Conservation (phyloP, 2,113 vertebrate genomes). For the Prinia subflava region DNA sequence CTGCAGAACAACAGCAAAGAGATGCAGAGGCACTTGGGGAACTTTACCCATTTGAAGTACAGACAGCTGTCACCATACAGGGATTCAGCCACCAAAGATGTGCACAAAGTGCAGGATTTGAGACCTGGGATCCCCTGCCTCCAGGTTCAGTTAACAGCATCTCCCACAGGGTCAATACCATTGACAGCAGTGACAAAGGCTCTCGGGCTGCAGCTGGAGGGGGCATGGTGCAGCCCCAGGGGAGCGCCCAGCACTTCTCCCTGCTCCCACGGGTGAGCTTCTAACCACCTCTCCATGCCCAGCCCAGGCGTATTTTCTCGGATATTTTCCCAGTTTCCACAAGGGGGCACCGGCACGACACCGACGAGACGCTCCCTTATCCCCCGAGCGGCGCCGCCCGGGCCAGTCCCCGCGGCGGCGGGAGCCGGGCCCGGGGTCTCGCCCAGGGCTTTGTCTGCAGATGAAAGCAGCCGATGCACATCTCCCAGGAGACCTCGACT, state of each 20-base stretch:
- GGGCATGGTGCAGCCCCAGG: accelerated
- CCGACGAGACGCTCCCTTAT: not conserved
- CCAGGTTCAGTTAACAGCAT: not conserved
- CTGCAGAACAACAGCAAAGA: not conserved
- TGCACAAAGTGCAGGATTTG: not conserved
- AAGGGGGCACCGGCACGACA: conserved; percentile 58
- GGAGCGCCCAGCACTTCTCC: not conserved
- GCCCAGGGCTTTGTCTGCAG: not conserved
- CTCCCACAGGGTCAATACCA: too few relatives aligned
- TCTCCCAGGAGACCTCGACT: not conserved
- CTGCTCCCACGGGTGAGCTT: not conserved
- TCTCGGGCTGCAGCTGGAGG: not conserved
- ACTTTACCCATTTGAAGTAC: not conserved
- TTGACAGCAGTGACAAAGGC: not conserved
- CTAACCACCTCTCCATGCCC: not conserved
- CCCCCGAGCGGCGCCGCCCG: not conserved
- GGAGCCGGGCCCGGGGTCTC: not conserved
- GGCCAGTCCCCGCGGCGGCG: not conserved
- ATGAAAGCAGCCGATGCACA: accelerated
- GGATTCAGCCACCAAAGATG: not conserved
- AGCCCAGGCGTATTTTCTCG: accelerated
- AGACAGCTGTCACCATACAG: not conserved
- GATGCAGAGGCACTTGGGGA: not conserved
- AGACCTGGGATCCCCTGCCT: not conserved
- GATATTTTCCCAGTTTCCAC: conserved; percentile 32